Evolutionary conservation across 1,140 invertebrate genomes (phyloP).

Genomic region (Dendrolimus kikuchii): DNA sequence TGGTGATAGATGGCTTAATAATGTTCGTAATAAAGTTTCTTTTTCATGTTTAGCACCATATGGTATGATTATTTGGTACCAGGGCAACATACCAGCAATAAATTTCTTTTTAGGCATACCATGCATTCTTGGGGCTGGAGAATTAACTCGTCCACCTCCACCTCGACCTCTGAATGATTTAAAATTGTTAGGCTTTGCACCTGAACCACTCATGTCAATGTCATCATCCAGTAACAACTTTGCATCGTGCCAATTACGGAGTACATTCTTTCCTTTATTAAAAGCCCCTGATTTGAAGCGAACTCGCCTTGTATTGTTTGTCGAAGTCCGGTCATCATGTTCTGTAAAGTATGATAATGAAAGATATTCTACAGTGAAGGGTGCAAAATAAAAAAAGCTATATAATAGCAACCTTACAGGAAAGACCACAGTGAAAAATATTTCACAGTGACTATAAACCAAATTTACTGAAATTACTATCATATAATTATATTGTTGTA

Average conservation of each 20-base stretch:
- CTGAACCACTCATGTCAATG: slow-evolving; percentile 70
- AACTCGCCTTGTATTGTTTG: slow-evolving; percentile 56
- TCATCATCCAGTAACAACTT: slow-evolving; percentile 72
- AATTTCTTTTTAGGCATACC: slow-evolving; percentile 51
- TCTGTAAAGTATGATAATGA: slow-evolving; percentile 31
- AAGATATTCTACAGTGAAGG: too few relatives aligned
- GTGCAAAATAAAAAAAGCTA: too few relatives aligned
- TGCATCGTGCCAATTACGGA: slow-evolving; percentile 53
- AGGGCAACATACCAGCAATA: slow-evolving; percentile 65
- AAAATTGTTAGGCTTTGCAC: slow-evolving; percentile 26
- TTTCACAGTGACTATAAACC: too few relatives aligned
- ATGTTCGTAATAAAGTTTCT: slow-evolving; percentile 74
- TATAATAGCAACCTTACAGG: too few relatives aligned
- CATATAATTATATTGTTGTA: too few relatives aligned
- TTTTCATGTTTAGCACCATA: slow-evolving; percentile 83
- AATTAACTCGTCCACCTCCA: slow-evolving; percentile 55
- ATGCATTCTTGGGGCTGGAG: slow-evolving; percentile 55
- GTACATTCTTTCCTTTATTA: slow-evolving; percentile 64
- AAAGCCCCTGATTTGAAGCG: slow-evolving; percentile 69
- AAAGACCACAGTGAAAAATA: too few relatives aligned
- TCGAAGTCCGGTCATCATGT: slow-evolving; percentile 60
- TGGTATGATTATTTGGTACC: slow-evolving; percentile 78
- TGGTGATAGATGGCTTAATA: slow-evolving; percentile 76
- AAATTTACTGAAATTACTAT: too few relatives aligned
- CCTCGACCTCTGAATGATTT: slow-evolving; percentile 47